Base-by-base conservation (phyloP, 2,888 invertebrate species). In the Iphiclides podalirius region DNA sequence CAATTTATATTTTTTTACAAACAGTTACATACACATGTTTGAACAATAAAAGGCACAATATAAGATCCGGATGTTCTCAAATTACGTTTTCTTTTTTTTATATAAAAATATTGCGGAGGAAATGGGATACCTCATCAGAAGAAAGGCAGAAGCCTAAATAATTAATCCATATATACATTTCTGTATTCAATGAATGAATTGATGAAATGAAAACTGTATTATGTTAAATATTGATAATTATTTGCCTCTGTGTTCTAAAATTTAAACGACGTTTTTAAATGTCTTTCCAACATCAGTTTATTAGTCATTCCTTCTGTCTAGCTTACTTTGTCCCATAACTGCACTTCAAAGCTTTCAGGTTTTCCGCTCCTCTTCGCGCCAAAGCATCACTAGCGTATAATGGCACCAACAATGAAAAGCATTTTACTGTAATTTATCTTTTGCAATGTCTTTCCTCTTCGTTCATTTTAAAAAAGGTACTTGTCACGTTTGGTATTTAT, bases 1-100 rank as follows among this genome's bases (percentile, higher is more conserved):
- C 34, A 9, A 42, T 47, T 47, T 35, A 1, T 15, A 8, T 23
- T 40, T 26, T 26, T 26, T 6, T 26, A 26, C 26, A n/a, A n/a
- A n/a, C n/a, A n/a, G n/a, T n/a, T n/a, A n/a, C n/a, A n/a, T n/a
- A n/a, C n/a, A n/a, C n/a, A n/a, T n/a, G n/a, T n/a, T n/a, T n/a
- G n/a, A n/a, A n/a, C n/a, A n/a, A n/a, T n/a, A 26, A 26, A 7
- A 1, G 8, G 1, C 26, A 26, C 8, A 1, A 26, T 7, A 26
- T 26, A 26, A 9, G 9, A 4, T 26, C 20, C 6, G 20, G 20
- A 20, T 3, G 4, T 20, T 3, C 20, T 20, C 6, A 6, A 4
- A 20, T 4, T 20, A 4, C 20, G 20, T 6, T 4, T 20, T 20
- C 6, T 20, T 20, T 20, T 3, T 3, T 20, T 4, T 20, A 20